These are phyloP conservation scores for Berghia stephanieae DNA, from an alignment of 1,140 invertebrate species.

Conservation along the genomic window DNA sequence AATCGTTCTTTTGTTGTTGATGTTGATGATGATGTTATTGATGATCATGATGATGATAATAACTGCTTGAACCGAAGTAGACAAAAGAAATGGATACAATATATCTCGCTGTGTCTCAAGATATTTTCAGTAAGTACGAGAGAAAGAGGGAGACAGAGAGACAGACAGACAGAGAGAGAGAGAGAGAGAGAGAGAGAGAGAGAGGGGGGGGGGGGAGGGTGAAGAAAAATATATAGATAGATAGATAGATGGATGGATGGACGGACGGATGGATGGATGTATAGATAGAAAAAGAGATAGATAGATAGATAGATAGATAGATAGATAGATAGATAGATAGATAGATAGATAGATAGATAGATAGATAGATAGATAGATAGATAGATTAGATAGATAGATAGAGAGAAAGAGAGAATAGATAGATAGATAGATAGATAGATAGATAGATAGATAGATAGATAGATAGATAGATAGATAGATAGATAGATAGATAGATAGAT, in stretches of 20 bases:
- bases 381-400: neutral
- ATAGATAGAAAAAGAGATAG: no score
- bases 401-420: neutral
- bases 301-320: no score
- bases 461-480: neutral
- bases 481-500: neutral
- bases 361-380: neutral
- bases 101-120: neutral
- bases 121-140: neutral
- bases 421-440: neutral
- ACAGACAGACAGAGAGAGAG: neutral
- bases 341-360: neutral
- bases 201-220: neutral
- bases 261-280: no score
- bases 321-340: neutral
- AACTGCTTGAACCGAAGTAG: no score
- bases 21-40: no score
- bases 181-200: neutral
- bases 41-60: no score
- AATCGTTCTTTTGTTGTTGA: no score
- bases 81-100: no score
- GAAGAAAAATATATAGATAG: no score
- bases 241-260: no score
- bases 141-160: neutral
- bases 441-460: conserved; percentile 1